Conservation (phyloP, 2,888 invertebrate genomes). For the Crepidodera aurea region DNA sequence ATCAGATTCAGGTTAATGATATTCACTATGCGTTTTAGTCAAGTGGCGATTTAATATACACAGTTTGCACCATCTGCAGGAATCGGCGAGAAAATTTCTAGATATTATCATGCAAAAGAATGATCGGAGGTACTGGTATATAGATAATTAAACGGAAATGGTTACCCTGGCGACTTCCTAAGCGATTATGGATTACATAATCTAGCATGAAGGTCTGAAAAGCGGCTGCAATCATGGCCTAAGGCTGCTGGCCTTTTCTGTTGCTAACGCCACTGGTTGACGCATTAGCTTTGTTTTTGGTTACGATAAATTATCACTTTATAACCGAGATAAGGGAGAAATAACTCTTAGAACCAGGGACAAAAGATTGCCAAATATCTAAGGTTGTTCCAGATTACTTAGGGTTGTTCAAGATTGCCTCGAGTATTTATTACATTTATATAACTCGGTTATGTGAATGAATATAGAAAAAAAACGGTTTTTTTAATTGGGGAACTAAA, state of each 20-base stretch:
- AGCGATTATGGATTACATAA: slow-evolving; percentile 38
- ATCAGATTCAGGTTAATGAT: slow-evolving; percentile 16
- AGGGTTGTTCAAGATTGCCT: no score
- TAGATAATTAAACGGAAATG: slow-evolving; percentile 41
- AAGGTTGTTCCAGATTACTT: no score
- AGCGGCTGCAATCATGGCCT: slow-evolving; percentile 35
- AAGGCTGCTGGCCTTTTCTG: slow-evolving; percentile 26
- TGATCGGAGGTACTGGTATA: slow-evolving; percentile 34
- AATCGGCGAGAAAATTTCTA: slow-evolving; percentile 33
- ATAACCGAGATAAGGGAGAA: no score
- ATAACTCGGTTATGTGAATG: no score
- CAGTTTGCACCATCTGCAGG: slow-evolving; percentile 35
- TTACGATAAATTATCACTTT: no score
- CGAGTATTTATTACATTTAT: no score
- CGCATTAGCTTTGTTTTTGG: no score
- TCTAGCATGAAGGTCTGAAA: slow-evolving; percentile 31
- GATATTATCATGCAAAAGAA: slow-evolving; percentile 39
- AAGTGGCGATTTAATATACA: slow-evolving; percentile 7
- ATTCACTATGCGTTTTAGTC: neutral
- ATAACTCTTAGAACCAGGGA: no score
- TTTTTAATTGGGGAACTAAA: no score
- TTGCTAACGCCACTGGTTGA: slow-evolving; percentile 16
- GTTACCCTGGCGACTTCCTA: slow-evolving; percentile 40
- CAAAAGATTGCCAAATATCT: no score
- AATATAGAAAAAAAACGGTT: no score